Conservation (phyloP, 1,140 invertebrate genomes). For the Leptopilina clavipes region DNA sequence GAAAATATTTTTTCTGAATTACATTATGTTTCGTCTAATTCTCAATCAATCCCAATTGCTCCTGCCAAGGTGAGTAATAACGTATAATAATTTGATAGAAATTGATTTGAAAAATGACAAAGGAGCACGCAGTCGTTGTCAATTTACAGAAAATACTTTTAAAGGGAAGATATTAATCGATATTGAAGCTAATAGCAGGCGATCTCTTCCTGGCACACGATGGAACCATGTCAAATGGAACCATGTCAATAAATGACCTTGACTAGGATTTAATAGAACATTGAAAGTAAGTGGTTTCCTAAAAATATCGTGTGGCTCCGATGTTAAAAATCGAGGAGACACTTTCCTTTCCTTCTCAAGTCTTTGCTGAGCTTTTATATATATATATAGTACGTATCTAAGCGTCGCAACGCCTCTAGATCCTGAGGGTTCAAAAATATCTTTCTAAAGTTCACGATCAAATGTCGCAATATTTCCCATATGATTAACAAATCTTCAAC, state of each 20-base stretch:
- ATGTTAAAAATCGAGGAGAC: background rate
- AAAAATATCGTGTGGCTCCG: slow-evolving; percentile 22
- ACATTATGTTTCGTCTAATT: background rate
- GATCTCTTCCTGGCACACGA: slow-evolving; percentile 34
- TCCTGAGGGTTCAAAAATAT: slow-evolving; percentile 27
- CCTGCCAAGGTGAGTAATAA: too few relatives aligned
- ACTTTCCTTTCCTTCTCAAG: slow-evolving; percentile 6
- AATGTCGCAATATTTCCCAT: background rate
- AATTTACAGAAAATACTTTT: background rate
- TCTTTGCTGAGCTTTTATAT: background rate
- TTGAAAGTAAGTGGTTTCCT: slow-evolving; percentile 25
- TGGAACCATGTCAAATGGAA: slow-evolving; percentile 23
- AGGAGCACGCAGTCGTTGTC: too few relatives aligned
- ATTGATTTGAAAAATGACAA: too few relatives aligned
- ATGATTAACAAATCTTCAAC: too few relatives aligned
- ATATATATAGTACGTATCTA: background rate
- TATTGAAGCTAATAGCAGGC: background rate
- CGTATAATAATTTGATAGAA: too few relatives aligned
- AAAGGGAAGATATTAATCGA: slow-evolving; percentile 25
- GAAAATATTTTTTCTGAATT: background rate
- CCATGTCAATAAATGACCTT: slow-evolving; percentile 28
- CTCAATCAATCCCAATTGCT: too few relatives aligned
- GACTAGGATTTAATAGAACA: slow-evolving; percentile 38
- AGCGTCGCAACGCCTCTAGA: background rate
- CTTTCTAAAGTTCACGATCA: slow-evolving; percentile 3